Evolutionary conservation across 2,113 vertebrate species (phyloP), one percentile per base, ranked within the genome.

Genomic region (Corythaixoides concolor): DNA sequence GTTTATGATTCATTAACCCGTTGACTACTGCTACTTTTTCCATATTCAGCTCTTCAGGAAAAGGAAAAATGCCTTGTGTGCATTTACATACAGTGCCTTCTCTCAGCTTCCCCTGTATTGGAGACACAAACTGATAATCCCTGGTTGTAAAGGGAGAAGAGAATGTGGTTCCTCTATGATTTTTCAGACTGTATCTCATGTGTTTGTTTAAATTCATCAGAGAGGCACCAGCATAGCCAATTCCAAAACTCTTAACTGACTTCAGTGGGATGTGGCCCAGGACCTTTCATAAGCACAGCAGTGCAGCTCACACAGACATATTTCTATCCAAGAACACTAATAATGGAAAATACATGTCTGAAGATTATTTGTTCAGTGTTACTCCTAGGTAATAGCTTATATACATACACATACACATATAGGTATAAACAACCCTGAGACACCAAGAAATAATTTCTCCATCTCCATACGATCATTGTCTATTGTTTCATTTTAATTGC

Each of bases 1-100:
- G 49, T 96, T 82, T 88, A 88, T 77, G 88, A 96, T 82, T 95
- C 87, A 58, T 95, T 92, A 96, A 95, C 91, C 70, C 47, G 35
- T 81, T 79, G 52, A 59, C 37, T 92, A 58, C 87, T 79, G 70
- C 50, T 78, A 63, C 37, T 93, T 87, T 87, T 83, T 74, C 82
- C n/a, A 55, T 67, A 90, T 86, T 91, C 72, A 94, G 62, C 37
- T 95, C 20, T 90, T 89, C 53, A 78, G 37, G 73, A 56, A 92
- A 90, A 75, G 26, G 41, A 74, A 91, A 93, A 55, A 49, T 79
- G 53, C 15, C 16, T 47, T 72, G 11, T 53, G 15, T 59, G 24
- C 32, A 22, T 84, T 76, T 91, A 28, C 5, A 63, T 18, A 32
- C 4, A 22, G n/a, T 37, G 5, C 19, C 49, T 92, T 55, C 33